A percentile compares a stretch with the other conserved stretches of the same genome.
phyloP scores from a whole-genome alignment of 2,888 invertebrate genomes.

The Rhingia rostrata region DNA sequence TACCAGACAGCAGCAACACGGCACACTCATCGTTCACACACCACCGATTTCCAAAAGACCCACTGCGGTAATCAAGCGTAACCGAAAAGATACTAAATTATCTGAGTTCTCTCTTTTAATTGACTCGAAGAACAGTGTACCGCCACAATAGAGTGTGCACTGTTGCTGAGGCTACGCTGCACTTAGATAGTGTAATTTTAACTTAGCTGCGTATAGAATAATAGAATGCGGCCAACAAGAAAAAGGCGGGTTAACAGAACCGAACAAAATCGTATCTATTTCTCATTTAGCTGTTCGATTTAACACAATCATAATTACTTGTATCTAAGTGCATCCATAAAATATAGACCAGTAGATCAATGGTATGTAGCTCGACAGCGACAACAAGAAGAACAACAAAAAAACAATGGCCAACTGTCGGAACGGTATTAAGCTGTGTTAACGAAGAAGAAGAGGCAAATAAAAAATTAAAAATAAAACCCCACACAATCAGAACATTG shows the following conservation, averaged over 20 bases:
- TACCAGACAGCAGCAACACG: constrained; percentile 64
- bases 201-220: constrained; percentile 37
- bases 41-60: constrained; percentile 67
- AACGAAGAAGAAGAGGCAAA: no score
- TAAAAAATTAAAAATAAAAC: constrained; percentile 3
- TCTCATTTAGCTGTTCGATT: constrained; percentile 25
- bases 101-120: constrained; percentile 69
- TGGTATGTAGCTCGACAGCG: constrained; percentile 55
- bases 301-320: constrained; percentile 43
- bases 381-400: constrained; percentile 20
- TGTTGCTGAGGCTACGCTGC: not conserved
- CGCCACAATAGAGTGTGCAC: not conserved
- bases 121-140: constrained; percentile 59
- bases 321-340: constrained; percentile 53
- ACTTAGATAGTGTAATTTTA: constrained; percentile 45
- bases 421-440: constrained; percentile 15
- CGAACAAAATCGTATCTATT: constrained; percentile 29
- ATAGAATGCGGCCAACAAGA: constrained; percentile 62
- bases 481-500: constrained; percentile 25
- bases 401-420: constrained; percentile 10
- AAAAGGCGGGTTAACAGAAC: constrained; percentile 68
- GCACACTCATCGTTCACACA: constrained; percentile 70
- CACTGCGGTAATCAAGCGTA: constrained; percentile 67
- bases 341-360: constrained; percentile 78
- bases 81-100: constrained; percentile 69